Evolutionary conservation across 1,140 invertebrate species (phyloP).

Genomic region (Heliconius melpomene): DNA sequence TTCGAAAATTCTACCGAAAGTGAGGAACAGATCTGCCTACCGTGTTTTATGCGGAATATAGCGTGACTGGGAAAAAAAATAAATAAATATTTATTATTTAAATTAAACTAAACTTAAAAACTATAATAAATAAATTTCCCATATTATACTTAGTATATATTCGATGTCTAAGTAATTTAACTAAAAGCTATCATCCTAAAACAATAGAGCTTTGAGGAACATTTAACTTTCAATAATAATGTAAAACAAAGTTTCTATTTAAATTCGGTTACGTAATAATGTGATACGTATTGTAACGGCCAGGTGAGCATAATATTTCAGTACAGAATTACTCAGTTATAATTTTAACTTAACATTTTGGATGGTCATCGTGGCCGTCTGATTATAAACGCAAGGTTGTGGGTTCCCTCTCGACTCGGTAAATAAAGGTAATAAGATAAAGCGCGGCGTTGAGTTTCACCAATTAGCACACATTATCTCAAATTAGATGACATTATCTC

Average conservation of each 20-base stretch:
- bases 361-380: too few relatives aligned
- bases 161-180: background rate
- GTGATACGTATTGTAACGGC: background rate
- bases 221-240: background rate
- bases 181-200: constrained; percentile 7
- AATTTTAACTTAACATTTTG: background rate
- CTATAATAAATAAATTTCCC: background rate
- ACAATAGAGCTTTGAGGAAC: background rate
- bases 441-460: too few relatives aligned
- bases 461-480: too few relatives aligned
- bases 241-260: constrained; percentile 3
- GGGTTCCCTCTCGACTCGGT: too few relatives aligned
- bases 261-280: background rate
- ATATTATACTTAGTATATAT: background rate
- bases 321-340: background rate
- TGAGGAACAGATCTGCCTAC: too few relatives aligned
- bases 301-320: background rate
- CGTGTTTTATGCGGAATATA: too few relatives aligned
- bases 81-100: too few relatives aligned
- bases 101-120: background rate
- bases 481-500: too few relatives aligned
- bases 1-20: too few relatives aligned
- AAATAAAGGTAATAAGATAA: too few relatives aligned
- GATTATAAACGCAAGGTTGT: too few relatives aligned
- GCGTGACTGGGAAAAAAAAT: too few relatives aligned